A percentile compares a stretch with the other conserved stretches of the same genome.
Evolutionary conservation across 2,888 invertebrate genomes (phyloP).

Genomic region (Perizoma flavofasciatum): DNA sequence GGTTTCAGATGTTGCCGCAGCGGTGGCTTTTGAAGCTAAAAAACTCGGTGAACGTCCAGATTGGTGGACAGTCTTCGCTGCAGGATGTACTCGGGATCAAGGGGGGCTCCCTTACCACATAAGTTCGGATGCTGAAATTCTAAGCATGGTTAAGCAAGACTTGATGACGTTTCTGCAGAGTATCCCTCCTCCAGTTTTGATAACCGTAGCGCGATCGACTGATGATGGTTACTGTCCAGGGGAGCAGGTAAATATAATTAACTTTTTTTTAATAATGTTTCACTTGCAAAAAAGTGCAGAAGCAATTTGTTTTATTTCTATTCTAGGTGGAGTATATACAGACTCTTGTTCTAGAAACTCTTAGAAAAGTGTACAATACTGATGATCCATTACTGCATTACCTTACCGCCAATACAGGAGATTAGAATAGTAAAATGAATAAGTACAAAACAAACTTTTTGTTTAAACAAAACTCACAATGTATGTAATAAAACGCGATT

Average conservation of each 20-base stretch:
- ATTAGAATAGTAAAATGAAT: constrained; percentile 9
- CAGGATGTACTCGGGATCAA: constrained; percentile 94
- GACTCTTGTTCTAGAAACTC: constrained; percentile 84
- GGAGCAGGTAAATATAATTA: constrained; percentile 79
- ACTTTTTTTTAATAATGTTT: not conserved
- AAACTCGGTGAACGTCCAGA: constrained; percentile 87
- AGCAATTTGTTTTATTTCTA: constrained; percentile 14
- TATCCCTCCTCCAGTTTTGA: constrained; percentile 85
- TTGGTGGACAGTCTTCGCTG: constrained; percentile 92
- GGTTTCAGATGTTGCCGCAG: constrained; percentile 77
- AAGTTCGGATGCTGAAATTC: constrained; percentile 87
- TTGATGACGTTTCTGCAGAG: constrained; percentile 84
- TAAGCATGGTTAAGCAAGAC: constrained; percentile 81
- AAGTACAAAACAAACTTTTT: not conserved
- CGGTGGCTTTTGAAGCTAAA: constrained; percentile 72
- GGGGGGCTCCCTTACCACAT: constrained; percentile 94
- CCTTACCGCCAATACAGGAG: constrained; percentile 55
- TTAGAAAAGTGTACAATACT: constrained; percentile 79
- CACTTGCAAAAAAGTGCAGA: no score
- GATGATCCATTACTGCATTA: constrained; percentile 80
- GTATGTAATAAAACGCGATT: no score
- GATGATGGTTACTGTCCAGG: constrained; percentile 95
- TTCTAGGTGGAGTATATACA: constrained; percentile 91
- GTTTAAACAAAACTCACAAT: not conserved
- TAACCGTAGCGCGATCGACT: constrained; percentile 93